phyloP scores from a whole-genome alignment of 2,888 invertebrate species.

The Spialia ferax region DNA sequence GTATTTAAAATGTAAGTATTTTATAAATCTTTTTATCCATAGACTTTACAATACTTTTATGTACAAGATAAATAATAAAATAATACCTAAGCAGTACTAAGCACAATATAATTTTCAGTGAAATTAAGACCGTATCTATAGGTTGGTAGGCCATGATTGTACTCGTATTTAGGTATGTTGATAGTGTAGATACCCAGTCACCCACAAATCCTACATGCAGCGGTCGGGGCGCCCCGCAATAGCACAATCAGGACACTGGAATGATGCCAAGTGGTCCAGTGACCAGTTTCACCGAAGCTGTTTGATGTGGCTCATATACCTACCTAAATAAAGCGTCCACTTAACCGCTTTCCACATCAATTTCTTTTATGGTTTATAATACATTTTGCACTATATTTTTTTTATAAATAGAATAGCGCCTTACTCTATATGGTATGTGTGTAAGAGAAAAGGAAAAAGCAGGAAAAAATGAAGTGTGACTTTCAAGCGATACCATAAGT shows the following conservation, averaged over 20 bases:
- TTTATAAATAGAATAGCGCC: too few species aligned
- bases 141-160: too few species aligned
- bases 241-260: conserved; percentile 47
- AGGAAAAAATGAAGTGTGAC: too few species aligned
- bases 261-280: conserved; percentile 43
- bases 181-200: conserved; percentile 8
- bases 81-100: too few species aligned
- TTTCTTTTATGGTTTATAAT: conserved; percentile 1
- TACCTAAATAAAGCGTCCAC: conserved; percentile 23
- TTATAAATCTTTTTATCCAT: too few species aligned
- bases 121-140: too few species aligned
- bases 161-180: too few species aligned
- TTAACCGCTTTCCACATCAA: conserved; percentile 1
- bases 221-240: conserved; percentile 24
- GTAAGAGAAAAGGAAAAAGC: not conserved
- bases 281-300: conserved; percentile 30
- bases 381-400: not conserved
- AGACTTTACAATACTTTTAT: too few species aligned
- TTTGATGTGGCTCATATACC: conserved; percentile 39
- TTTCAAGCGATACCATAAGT: not conserved
- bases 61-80: too few species aligned
- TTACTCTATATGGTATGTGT: too few species aligned
- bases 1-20: too few species aligned
- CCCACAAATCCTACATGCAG: conserved; percentile 12
- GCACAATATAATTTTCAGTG: too few species aligned